A percentile compares a stretch with the other conserved stretches of the same genome.
phyloP scores from a whole-genome alignment of 2,888 invertebrate species.

The Orthosia gracilis region DNA sequence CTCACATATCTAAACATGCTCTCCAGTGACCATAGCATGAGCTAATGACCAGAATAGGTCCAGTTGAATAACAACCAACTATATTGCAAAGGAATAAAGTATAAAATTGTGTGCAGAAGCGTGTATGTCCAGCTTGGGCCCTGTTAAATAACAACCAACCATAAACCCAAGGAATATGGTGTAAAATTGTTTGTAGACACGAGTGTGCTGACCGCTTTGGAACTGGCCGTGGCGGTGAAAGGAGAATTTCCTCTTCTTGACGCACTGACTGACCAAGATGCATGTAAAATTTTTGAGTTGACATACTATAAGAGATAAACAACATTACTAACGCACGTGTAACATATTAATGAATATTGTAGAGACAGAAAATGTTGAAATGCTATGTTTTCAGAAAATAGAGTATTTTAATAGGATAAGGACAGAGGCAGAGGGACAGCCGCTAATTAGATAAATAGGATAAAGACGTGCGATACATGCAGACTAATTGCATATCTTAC shows the following conservation, averaged over 20 bases:
- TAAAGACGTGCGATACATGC: no score
- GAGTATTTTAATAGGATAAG: no score
- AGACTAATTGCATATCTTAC: no score
- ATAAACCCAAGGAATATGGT: neutral
- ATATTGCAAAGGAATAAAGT: neutral
- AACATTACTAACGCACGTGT: slow-evolving; percentile 23
- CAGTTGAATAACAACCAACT: slow-evolving; percentile 25
- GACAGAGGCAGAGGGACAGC: no score
- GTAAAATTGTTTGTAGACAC: slow-evolving; percentile 18
- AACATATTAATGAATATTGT: neutral
- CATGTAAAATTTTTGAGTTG: slow-evolving; percentile 49
- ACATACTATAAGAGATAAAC: slow-evolving; percentile 51
- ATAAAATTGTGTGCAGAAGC: slow-evolving; percentile 16
- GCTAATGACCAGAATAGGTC: slow-evolving; percentile 47
- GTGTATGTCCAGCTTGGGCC: slow-evolving; percentile 9
- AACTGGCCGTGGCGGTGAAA: slow-evolving; percentile 73
- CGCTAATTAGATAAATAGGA: no score
- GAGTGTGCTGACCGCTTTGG: slow-evolving; percentile 68
- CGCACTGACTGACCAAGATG: slow-evolving; percentile 50
- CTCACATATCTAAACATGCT: slow-evolving; percentile 44
- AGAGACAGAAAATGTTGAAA: neutral
- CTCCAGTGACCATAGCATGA: slow-evolving; percentile 56
- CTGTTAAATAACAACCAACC: slow-evolving; percentile 24
- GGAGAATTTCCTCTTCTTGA: slow-evolving; percentile 69
- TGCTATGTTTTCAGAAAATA: neutral